Base-by-base conservation (phyloP, 2,797 vertebrate species). In the Danio albolineatus region DNA sequence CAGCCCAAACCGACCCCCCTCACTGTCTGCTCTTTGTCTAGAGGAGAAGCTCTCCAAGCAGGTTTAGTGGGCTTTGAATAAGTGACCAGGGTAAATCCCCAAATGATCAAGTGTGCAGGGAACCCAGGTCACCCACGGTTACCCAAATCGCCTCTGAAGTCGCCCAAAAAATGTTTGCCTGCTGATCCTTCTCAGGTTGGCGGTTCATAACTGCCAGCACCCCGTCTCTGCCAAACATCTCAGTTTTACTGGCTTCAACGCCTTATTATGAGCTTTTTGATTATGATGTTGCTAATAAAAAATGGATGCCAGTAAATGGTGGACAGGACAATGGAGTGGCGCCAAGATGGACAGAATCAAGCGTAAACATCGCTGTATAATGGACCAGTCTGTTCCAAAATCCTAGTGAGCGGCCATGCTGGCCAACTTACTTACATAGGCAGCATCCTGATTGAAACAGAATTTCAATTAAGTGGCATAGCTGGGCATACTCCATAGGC, bases 1-100 rank as follows among this genome's bases (percentile, higher is more conserved):
- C 77, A 91, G 87, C 88, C 88, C 86, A 16, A 87, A 87, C 84
- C 61, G 13, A 46, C 64, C 61, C 74, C 73, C 48, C 12, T 59
- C 73, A 67, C 21, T 21, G 46, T 66, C 53, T 51, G 72, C 71
- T 41, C 77, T 67, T 49, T 82, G 57, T 75, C 69, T 80, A 79
- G 73, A 62, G 75, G 65, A 81, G 78, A 79, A 57, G 64, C 69
- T 83, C 61, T 85, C 59, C 79, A 61, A 59, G 65, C 64, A 60
- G 77, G 76, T 78, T 82, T 80, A 84, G 73, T 74, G 48, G 43
- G 72, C 79, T 81, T 64, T 74, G 69, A 74, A 80, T 83, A 82
- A 67, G 78, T 85, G 84, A 75, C 73, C 82, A 61, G 43, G 64
- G 43, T 59, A 79, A 80, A 80, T 83, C 78, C 76, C 53, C 66